Conservation (phyloP, 1,140 invertebrate species). For the Aphidius gifuensis region DNA sequence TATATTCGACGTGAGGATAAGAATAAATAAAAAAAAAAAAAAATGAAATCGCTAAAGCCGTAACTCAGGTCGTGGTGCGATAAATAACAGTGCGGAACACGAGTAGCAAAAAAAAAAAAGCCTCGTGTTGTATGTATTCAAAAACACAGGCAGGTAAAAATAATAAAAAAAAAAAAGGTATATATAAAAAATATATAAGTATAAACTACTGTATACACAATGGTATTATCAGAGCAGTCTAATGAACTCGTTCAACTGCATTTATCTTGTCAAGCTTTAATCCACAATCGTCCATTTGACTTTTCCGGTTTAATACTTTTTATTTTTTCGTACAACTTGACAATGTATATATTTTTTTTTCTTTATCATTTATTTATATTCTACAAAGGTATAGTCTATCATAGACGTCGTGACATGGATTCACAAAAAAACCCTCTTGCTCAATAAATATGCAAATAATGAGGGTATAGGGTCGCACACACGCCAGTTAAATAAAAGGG, state of each 20-base stretch:
- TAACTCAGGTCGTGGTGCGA: constrained; percentile 8
- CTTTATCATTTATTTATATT: no score
- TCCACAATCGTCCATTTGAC: not conserved
- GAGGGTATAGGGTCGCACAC: no score
- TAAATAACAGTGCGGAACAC: constrained; percentile 18
- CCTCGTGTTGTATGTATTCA: constrained; percentile 1
- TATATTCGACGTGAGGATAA: no score
- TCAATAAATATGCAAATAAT: no score
- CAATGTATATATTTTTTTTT: no score
- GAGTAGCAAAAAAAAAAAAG: not conserved
- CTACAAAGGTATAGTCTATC: no score
- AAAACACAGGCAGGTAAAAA: constrained; percentile 3
- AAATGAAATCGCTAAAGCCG: constrained; percentile 11
- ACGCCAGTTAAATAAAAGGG: no score
- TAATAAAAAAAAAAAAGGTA: not conserved
- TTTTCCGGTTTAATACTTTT: not conserved
- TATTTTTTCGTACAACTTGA: not conserved
- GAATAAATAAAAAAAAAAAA: no score
- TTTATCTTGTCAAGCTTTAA: not conserved
- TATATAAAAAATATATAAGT: no score
- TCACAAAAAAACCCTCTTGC: no score
- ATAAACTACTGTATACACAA: no score
- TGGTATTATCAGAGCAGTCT: constrained; percentile 7
- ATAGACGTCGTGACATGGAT: no score
- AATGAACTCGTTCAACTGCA: constrained; percentile 13